Base-by-base conservation (phyloP, 2,113 vertebrate genomes). In the Cyanistes caeruleus region DNA sequence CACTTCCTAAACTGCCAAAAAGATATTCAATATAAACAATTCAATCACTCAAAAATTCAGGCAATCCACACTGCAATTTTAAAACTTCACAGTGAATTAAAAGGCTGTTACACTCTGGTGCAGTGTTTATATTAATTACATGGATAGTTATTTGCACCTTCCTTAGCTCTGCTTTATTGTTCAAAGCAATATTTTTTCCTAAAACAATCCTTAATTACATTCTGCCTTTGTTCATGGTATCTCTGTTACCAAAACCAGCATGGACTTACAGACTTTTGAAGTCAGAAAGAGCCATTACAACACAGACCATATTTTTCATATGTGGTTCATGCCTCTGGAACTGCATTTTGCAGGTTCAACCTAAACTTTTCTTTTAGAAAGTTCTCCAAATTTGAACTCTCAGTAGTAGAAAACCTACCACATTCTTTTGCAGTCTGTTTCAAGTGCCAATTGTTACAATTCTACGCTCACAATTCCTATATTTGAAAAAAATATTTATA, bases 1-100 rank as follows among this genome's bases (percentile, higher is more conserved):
- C 19, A 86, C 33, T 90, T 96, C 84, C 67, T 73, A 85, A 87
- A 80, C 56, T 94, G 68, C 59, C 75, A 81, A 80, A 79, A 92
- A 74, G 39, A 55, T 88, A 74, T 52, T 74, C 8, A 67, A 12
- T 55, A 59, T n/a, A 69, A 89, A 84, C n/a, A 73, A 62, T 51
- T 60, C 44, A 53, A 22, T 72, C 53, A 60, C 53, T 77, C 33
- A 91, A 87, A 94, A 93, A 49, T 31, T 84, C 59, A 69, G 68
- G 23, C 58, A 74, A 59, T 59, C 28, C 12, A 41, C 59, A 70
- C n/a, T 27, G 37, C 30, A 62, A 37, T 44, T 76, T 44, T 55
- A 59, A 85, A 87, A 65, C 5, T 46, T 69, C 43, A 23, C 30
- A 25, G 23, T 22, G 46, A 87, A 43, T 85, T 62, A 43, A 49